Conservation (phyloP, 2,797 vertebrate genomes). For the Hippocampus kuda region DNA sequence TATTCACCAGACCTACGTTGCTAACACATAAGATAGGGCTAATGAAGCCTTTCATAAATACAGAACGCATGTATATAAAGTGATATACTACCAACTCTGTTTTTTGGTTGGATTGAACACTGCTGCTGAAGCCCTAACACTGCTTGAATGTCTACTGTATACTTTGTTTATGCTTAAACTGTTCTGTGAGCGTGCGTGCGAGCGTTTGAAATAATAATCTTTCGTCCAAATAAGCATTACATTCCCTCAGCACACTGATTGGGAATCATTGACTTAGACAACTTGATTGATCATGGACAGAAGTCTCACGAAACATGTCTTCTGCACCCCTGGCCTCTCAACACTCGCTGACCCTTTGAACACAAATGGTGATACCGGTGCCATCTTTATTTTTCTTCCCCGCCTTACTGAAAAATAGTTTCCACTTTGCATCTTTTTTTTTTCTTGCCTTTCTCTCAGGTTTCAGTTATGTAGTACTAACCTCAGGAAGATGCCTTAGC, state of each 20-base stretch:
- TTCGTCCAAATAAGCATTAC: too few relatives aligned
- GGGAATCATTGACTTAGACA: slow-evolving; percentile 63
- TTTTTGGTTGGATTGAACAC: background rate
- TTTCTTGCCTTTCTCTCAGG: slow-evolving; percentile 10
- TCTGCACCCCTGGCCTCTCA: slow-evolving; percentile 79
- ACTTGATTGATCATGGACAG: slow-evolving; percentile 81
- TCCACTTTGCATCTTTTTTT: slow-evolving; percentile 14
- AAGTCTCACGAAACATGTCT: slow-evolving; percentile 81
- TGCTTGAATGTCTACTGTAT: background rate
- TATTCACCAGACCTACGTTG: background rate
- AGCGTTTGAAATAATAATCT: too few relatives aligned
- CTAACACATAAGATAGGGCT: slow-evolving; percentile 6
- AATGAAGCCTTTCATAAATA: background rate
- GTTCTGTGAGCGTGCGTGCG: too few relatives aligned
- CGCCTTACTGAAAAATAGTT: background rate
- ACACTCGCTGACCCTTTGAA: slow-evolving; percentile 79
- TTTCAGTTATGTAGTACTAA: slow-evolving; percentile 7
- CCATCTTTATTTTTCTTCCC: slow-evolving; percentile 23
- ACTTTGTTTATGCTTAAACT: slow-evolving; percentile 4
- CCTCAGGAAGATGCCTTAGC: background rate
- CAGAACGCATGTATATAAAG: background rate
- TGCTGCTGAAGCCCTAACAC: background rate
- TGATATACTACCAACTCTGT: background rate
- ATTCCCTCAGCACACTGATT: too few relatives aligned
- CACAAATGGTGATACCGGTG: slow-evolving; percentile 75